A percentile compares a stretch with the other conserved stretches of the same genome.
phyloP scores from a whole-genome alignment of 1,140 invertebrate species.

The Archegozetes longisetosus region DNA sequence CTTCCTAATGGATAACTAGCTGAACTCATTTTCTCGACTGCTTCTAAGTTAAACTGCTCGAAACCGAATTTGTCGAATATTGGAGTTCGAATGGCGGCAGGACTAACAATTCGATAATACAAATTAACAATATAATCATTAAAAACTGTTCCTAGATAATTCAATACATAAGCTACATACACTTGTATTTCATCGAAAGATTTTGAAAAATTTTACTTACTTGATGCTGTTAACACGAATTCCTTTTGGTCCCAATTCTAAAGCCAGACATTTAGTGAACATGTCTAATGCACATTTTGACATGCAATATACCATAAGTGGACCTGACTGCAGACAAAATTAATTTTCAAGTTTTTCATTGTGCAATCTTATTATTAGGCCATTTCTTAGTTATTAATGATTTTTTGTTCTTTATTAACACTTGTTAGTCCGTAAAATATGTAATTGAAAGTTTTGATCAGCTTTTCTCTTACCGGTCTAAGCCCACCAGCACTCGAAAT shows the following conservation, averaged over 20 bases:
- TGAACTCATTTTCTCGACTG: neutral
- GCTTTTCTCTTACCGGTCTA: conserved; percentile 37
- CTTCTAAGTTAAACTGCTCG: neutral
- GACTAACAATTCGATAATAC: neutral
- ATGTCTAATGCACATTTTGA: conserved; percentile 27
- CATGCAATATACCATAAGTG: conserved; percentile 22
- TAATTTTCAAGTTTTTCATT: too few relatives aligned
- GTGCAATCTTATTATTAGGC: too few relatives aligned
- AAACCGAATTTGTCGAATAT: conserved; percentile 1
- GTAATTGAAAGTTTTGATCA: too few relatives aligned
- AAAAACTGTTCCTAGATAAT: too few relatives aligned
- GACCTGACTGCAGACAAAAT: neutral
- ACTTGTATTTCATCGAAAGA: neutral
- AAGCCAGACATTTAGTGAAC: conserved; percentile 29
- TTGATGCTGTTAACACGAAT: conserved; percentile 25
- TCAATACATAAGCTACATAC: neutral
- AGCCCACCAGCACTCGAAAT: conserved; percentile 71
- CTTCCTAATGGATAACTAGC: neutral
- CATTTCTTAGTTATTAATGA: too few relatives aligned
- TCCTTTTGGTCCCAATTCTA: conserved; percentile 27
- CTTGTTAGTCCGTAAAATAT: too few relatives aligned
- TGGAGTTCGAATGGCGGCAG: conserved; percentile 7
- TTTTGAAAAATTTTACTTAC: neutral
- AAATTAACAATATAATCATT: conserved; percentile 3
- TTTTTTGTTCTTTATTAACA: too few relatives aligned